phyloP scores from a whole-genome alignment of 2,797 vertebrate species.

The Vipera ursinii region DNA sequence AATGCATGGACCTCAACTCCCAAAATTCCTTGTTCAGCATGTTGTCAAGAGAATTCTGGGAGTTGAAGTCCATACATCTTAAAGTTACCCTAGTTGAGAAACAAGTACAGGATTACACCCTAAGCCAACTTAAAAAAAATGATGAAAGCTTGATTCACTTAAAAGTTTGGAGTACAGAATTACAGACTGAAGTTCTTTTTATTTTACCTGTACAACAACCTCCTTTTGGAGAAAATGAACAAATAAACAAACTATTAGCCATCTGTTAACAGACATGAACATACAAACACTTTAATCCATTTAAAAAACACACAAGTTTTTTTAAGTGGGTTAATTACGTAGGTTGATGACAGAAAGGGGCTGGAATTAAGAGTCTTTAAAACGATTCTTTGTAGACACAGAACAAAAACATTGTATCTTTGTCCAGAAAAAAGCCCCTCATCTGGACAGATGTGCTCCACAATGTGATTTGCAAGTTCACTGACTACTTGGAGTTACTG shows the following conservation, averaged over 20 bases:
- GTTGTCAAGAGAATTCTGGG: not conserved
- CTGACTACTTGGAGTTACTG: not conserved
- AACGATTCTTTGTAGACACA: slow-evolving; percentile 26
- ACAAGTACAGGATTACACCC: not conserved
- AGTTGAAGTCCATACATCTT: not conserved
- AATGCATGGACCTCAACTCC: not conserved
- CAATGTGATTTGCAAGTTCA: not conserved
- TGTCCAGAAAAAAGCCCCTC: not conserved
- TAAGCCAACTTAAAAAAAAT: slow-evolving; percentile 19
- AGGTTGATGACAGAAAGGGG: slow-evolving; percentile 41
- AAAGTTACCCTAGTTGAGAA: not conserved
- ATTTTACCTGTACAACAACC: slow-evolving; percentile 38
- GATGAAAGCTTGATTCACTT: slow-evolving; percentile 41
- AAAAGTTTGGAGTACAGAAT: slow-evolving; percentile 20
- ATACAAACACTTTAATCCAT: slow-evolving; percentile 35
- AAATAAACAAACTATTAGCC: slow-evolving; percentile 6
- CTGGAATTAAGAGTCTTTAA: not conserved
- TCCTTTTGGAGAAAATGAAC: slow-evolving; percentile 32
- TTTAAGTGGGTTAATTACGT: slow-evolving; percentile 4
- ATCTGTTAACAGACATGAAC: slow-evolving; percentile 11
- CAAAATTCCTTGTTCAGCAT: not conserved
- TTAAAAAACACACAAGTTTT: slow-evolving; percentile 16
- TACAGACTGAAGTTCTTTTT: slow-evolving; percentile 39
- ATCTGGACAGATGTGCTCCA: not conserved
- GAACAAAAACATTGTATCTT: slow-evolving; percentile 38